A percentile compares a stretch with the other conserved stretches of the same genome.
Evolutionary conservation across 2,113 vertebrate species (phyloP).

Genomic region (Gasterosteus aculeatus): DNA sequence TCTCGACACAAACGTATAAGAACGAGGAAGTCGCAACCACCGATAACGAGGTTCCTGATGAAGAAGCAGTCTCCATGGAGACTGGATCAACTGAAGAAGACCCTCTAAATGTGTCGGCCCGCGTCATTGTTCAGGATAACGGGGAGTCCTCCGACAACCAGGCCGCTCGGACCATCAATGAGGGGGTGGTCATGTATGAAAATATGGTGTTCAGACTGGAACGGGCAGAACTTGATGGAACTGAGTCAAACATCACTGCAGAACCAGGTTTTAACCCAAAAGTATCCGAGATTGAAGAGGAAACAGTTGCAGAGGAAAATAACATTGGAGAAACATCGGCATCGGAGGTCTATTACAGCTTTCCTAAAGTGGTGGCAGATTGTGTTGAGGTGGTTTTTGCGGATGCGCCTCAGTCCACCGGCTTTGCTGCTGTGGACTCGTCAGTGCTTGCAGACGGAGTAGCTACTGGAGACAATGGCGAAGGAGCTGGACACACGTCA

Average conservation of each 20-base stretch:
- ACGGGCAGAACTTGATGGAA: slow-evolving; percentile 6
- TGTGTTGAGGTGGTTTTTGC: slow-evolving; percentile 21
- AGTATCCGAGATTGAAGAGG: not conserved
- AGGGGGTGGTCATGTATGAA: not conserved
- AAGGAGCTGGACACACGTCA: slow-evolving; percentile 18
- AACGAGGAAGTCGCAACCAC: not conserved
- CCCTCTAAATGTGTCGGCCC: not conserved
- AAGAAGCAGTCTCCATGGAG: not conserved
- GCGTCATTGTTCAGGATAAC: slow-evolving; percentile 12
- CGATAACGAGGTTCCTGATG: not conserved
- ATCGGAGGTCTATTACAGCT: not conserved
- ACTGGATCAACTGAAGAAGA: not conserved
- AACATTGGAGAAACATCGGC: not conserved
- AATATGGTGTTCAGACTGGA: not conserved
- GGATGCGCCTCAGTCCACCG: not conserved
- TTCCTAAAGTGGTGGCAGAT: slow-evolving; percentile 19
- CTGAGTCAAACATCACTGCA: not conserved
- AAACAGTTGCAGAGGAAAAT: not conserved
- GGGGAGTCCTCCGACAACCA: not conserved
- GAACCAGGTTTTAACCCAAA: not conserved
- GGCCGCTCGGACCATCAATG: not conserved
- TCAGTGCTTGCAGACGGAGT: slow-evolving; percentile 22
- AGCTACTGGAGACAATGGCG: slow-evolving; percentile 7
- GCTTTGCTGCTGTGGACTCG: not conserved
- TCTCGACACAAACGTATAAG: slow-evolving; percentile 39